Evolutionary conservation across 1,140 invertebrate genomes (phyloP).

Genomic region (Eumaeus atala): DNA sequence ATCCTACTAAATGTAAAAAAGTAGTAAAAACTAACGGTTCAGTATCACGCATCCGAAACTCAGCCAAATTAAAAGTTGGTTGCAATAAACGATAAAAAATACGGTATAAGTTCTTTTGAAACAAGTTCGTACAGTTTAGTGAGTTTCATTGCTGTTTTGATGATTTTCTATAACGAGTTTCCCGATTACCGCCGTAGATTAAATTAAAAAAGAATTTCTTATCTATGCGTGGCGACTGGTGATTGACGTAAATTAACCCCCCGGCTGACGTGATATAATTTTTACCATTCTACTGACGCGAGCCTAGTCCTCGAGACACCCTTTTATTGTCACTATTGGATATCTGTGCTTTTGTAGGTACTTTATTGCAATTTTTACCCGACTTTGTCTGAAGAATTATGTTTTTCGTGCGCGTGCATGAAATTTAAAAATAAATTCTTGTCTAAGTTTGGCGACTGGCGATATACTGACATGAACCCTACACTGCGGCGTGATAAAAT

Average conservation of each 20-base stretch:
- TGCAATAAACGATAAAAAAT: conserved; percentile 68
- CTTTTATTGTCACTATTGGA: too few species aligned
- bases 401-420: too few species aligned
- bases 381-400: too few species aligned
- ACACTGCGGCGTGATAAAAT: too few species aligned
- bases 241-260: not conserved
- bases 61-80: conserved; percentile 69
- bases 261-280: too few species aligned
- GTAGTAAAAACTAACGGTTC: conserved; percentile 65
- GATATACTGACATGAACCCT: too few species aligned
- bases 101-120: conserved; percentile 49
- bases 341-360: too few species aligned
- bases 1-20: conserved; percentile 57
- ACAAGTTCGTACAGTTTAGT: conserved; percentile 38
- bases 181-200: conserved; percentile 4
- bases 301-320: too few species aligned
- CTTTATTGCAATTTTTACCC: too few species aligned
- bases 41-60: conserved; percentile 63
- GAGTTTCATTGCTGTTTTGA: conserved; percentile 29
- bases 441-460: too few species aligned
- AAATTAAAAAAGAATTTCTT: conserved; percentile 9
- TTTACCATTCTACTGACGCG: too few species aligned
- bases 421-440: too few species aligned
- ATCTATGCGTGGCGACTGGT: not conserved
- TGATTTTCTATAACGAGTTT: conserved; percentile 23